Conservation (phyloP, 2,797 vertebrate species). For the Sphenodon punctatus region DNA sequence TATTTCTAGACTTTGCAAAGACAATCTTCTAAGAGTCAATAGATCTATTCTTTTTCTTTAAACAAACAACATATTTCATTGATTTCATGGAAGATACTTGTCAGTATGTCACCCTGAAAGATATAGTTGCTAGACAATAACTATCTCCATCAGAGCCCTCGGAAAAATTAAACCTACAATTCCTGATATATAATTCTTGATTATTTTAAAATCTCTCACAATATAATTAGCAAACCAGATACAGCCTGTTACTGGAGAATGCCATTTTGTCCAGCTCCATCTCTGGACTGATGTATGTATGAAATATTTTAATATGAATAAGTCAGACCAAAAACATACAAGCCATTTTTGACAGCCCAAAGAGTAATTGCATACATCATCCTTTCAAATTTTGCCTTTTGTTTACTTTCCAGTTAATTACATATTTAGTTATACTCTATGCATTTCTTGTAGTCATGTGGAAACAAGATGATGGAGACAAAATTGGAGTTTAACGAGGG, state of each 20-base stretch:
- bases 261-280: not conserved
- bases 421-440: not conserved
- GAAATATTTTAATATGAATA: not conserved
- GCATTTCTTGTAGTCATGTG: not conserved
- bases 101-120: not conserved
- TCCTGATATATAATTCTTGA: not conserved
- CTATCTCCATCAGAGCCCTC: not conserved
- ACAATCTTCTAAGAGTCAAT: not conserved
- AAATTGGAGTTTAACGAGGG: not conserved
- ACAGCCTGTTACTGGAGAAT: not conserved
- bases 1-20: not conserved
- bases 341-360: not conserved
- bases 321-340: not conserved
- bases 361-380: not conserved
- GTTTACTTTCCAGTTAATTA: not conserved
- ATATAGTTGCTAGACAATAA: not conserved
- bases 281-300: fast-evolving
- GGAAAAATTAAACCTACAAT: not conserved
- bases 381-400: not conserved
- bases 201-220: not conserved
- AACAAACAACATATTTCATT: not conserved
- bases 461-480: not conserved
- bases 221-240: not conserved
- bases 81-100: not conserved
- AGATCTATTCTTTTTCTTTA: not conserved